Evolutionary conservation across 2,113 vertebrate species (phyloP).

Genomic region (Zosterops borbonicus): DNA sequence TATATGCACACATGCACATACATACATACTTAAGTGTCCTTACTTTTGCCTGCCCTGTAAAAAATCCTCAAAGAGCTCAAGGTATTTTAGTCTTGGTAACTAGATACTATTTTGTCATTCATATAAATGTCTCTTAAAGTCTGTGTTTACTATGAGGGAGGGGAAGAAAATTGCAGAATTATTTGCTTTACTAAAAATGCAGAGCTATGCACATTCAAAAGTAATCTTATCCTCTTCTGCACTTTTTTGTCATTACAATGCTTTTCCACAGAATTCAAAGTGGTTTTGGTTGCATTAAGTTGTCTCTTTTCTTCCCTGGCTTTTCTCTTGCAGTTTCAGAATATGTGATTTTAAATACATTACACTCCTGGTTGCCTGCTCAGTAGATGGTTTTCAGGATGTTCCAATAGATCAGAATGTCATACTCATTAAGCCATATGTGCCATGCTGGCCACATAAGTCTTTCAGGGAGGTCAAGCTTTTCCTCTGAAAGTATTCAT

Average conservation of each 20-base stretch:
- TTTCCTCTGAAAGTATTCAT: not conserved
- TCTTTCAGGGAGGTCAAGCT: not conserved
- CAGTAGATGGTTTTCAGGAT: constrained; percentile 7
- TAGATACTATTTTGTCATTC: not conserved
- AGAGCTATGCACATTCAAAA: not conserved
- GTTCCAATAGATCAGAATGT: not conserved
- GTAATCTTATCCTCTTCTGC: not conserved
- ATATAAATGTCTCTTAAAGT: not conserved
- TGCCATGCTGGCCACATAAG: not conserved
- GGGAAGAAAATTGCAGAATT: not conserved
- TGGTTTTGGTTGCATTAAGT: not conserved
- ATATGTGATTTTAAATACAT: not conserved
- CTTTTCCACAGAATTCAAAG: not conserved
- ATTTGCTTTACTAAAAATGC: not conserved
- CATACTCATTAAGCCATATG: not conserved
- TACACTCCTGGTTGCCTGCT: not conserved
- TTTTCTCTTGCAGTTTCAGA: not conserved
- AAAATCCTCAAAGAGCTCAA: not conserved
- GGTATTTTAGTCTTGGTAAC: not conserved
- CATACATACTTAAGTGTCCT: not conserved
- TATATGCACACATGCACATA: not conserved
- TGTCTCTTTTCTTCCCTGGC: not conserved
- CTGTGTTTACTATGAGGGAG: not conserved
- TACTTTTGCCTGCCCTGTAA: not conserved
- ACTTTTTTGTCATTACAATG: not conserved